Conservation (phyloP, 2,797 vertebrate species). For the Peromyscus nudipes region DNA sequence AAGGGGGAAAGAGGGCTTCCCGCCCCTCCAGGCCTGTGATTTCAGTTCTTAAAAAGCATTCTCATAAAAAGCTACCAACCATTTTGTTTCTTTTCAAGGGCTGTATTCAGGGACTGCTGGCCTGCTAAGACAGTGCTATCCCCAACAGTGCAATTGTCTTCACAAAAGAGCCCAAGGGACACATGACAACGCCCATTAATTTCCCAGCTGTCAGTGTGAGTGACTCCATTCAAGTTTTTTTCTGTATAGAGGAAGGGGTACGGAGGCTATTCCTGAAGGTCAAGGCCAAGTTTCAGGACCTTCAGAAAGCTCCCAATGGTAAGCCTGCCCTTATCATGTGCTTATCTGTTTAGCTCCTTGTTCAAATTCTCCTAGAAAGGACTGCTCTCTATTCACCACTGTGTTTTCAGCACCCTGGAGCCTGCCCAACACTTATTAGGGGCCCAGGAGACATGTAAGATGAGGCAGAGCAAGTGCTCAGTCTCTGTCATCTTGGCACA, state of each 20-base stretch:
- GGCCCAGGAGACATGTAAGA: background rate
- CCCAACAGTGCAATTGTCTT: background rate
- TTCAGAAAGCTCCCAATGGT: background rate
- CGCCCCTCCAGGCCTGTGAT: background rate
- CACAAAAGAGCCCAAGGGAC: background rate
- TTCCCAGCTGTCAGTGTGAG: background rate
- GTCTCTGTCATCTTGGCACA: background rate
- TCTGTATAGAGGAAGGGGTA: background rate
- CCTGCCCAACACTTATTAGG: background rate
- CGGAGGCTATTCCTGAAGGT: background rate
- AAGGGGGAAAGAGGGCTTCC: background rate
- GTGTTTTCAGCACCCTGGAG: background rate
- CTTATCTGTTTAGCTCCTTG: background rate
- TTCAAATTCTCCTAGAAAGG: background rate
- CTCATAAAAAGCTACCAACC: background rate
- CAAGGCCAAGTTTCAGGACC: background rate
- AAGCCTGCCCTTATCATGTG: background rate
- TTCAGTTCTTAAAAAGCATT: background rate
- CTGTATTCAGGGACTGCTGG: background rate
- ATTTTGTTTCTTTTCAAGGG: conserved; percentile 9
- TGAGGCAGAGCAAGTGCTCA: background rate
- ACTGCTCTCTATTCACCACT: background rate
- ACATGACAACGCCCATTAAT: background rate
- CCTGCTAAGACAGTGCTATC: background rate
- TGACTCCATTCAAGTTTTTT: background rate